Evolutionary conservation across 2,113 vertebrate genomes (phyloP), one percentile per base, ranked within the genome.

Genomic region (Hemiprocne comata): DNA sequence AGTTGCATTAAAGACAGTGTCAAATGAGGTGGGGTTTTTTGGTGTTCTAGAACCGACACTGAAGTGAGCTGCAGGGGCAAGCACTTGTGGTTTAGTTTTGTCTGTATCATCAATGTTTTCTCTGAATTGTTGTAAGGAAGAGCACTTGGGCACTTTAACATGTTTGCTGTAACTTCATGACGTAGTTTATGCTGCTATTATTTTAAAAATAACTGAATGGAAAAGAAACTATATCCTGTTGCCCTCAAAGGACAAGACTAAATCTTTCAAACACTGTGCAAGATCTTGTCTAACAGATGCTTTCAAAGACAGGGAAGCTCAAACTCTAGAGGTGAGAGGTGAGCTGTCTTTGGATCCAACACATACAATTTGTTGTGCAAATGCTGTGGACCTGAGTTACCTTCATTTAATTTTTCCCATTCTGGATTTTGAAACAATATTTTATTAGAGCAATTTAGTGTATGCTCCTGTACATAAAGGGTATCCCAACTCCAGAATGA

Each of bases 261-360:
- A 62, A 44, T 83, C 31, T 73, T 77, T 46, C 26, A 73, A 76
- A 55, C 13, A 2, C 16, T 44, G 1, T 74, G 17, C 57, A 67
- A 65, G 13, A 9, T 53, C n/a, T 67, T 77, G 58, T n/a, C 44
- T 69, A 36, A 57, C 50, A 75, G n/a, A 36, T 78, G 4, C 19
- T 76, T 78, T 75, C 40, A 50, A 90, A 76, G 74, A 48, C 40
- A 65, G 34, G 11, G 15, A 26, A 65, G 26, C 29, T 94, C 34
- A 48, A 10, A 40, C 26, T 89, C 29, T 85, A 0, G 0, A 57
- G 44, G 11, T 3, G 1, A 77, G 75, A 79, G 19, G 25, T 86
- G 46, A 90, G 23, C 51, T 85, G 19, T 42, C 40, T 64, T 91
- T 8, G 9, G 28, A 74, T 11, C 29, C 61, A 91, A 19, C 9